Percentiles rank a stretch among this genome's conserved stretches.
Conservation (phyloP, 1,140 invertebrate genomes). For the Cylas formicarius region DNA sequence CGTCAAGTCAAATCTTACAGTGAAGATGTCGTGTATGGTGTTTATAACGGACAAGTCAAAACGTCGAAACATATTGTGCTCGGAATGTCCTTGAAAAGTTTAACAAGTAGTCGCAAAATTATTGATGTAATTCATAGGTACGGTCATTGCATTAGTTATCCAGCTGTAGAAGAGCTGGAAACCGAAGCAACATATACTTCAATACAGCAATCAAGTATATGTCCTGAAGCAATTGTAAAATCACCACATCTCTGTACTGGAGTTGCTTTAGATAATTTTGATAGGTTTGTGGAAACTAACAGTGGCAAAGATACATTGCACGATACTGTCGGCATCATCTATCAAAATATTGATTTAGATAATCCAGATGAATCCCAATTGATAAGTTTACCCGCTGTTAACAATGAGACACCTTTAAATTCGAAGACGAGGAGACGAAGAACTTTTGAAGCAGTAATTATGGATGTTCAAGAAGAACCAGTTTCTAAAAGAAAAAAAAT, state of each 20-base stretch:
- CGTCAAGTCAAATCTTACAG: constrained; percentile 22
- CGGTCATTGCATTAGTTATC: constrained; percentile 36
- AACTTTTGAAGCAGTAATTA: constrained; percentile 1
- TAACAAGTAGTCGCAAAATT: constrained; percentile 33
- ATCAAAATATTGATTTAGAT: constrained; percentile 16
- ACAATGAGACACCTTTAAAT: not conserved
- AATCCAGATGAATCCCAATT: not conserved
- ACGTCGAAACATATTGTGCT: constrained; percentile 33
- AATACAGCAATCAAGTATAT: constrained; percentile 12
- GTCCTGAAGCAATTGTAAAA: constrained; percentile 31
- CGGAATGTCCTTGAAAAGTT: constrained; percentile 33
- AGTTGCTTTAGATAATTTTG: constrained; percentile 44
- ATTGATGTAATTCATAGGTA: constrained; percentile 30
- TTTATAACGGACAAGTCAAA: constrained; percentile 31
- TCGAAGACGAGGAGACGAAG: not conserved
- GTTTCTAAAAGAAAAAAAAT: constrained; percentile 9
- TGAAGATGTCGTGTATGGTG: constrained; percentile 30
- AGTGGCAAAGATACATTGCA: constrained; percentile 43
- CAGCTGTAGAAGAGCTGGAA: constrained; percentile 33
- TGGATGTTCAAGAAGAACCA: constrained; percentile 5
- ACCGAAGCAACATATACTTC: constrained; percentile 31
- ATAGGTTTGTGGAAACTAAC: constrained; percentile 42
- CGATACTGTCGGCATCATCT: constrained; percentile 47
- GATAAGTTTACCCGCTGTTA: not conserved
- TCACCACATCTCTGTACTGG: constrained; percentile 28